Base-by-base conservation (phyloP, 2,113 vertebrate genomes). In the Zapornia atra region DNA sequence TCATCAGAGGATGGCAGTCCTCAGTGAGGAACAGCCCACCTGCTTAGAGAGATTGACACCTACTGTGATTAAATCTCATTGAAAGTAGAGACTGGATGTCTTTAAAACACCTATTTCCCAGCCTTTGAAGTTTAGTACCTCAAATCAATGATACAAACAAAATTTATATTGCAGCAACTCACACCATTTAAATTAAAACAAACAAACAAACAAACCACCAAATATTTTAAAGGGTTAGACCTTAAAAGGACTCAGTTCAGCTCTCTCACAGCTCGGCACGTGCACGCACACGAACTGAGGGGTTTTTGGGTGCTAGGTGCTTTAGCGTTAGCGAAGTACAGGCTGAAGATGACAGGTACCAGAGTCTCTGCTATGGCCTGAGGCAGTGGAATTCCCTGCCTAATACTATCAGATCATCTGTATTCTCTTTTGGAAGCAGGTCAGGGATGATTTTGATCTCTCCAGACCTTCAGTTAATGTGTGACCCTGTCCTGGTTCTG, bases 21-120 rank as follows among this genome's bases (percentile, higher is more conserved):
- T 40, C 33, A 1, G 22, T 21, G 72, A 71, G 85, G 72, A 65
- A 11, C 12, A 34, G 18, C 51, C 29, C 42, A 11, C 11, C 0
- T 7, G 21, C 54, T 29, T 20, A 5, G 1, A 25, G n/a, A 50
- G 31, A 21, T 11, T n/a, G 68, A 54, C 44, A 8, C 0, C 0
- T 36, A 6, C 59, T 11, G 1, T 10, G 5, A 25, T 46, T 46
- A 51, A 88, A 57, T 17, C 61, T 25, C 6, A 6, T 29, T 51
- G 31, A 36, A 57, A 63, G 18, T 2, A 78, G 83, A 64, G 54
- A 24, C 50, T 1, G 1, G 44, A 11, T 42, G 59, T 48, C 56
- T 64, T 57, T 33, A 34, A 75, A 75, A 79, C 36, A 44, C 42
- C 61, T 13, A 1, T 54, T 53, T 53, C 26, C 51, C 51, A 53